Evolutionary conservation across 2,888 invertebrate genomes (phyloP).

Genomic region (Sesia bembeciformis): DNA sequence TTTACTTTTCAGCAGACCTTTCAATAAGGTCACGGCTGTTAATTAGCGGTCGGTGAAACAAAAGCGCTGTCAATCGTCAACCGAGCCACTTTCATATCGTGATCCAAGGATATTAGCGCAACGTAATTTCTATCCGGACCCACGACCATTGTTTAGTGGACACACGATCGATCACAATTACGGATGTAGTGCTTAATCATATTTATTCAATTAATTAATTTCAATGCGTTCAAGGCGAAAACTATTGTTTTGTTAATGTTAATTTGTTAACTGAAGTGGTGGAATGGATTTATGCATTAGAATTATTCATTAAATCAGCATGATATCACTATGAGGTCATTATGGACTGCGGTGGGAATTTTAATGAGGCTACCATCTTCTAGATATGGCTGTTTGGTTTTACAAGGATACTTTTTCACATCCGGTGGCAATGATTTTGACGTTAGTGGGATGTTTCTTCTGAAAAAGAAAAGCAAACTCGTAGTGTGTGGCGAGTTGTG

Average conservation of each 20-base stretch:
- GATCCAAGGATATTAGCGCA: slow-evolving; percentile 40
- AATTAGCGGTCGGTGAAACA: slow-evolving; percentile 11
- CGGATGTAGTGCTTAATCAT: slow-evolving; percentile 62
- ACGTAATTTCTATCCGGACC: slow-evolving; percentile 34
- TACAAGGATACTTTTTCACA: no score
- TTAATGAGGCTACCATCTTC: background rate
- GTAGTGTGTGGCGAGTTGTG: no score
- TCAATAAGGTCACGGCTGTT: background rate
- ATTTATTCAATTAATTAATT: slow-evolving; percentile 61
- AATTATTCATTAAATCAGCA: background rate
- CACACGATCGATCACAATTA: slow-evolving; percentile 62
- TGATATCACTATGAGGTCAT: background rate
- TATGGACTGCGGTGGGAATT: background rate
- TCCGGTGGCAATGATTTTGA: no score
- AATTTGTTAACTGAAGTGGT: slow-evolving; percentile 4
- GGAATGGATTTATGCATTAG: slow-evolving; percentile 1
- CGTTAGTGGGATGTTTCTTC: no score
- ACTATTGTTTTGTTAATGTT: slow-evolving; percentile 10
- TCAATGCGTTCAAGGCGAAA: slow-evolving; percentile 48
- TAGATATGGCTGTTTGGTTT: no score
- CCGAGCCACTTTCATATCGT: slow-evolving; percentile 37
- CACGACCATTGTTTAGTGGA: slow-evolving; percentile 25
- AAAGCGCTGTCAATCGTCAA: slow-evolving; percentile 16
- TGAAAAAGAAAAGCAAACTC: no score
- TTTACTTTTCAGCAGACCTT: background rate